Evolutionary conservation across 2,888 invertebrate species (phyloP), one percentile per base, ranked within the genome.

Genomic region (Thalpophila matura): DNA sequence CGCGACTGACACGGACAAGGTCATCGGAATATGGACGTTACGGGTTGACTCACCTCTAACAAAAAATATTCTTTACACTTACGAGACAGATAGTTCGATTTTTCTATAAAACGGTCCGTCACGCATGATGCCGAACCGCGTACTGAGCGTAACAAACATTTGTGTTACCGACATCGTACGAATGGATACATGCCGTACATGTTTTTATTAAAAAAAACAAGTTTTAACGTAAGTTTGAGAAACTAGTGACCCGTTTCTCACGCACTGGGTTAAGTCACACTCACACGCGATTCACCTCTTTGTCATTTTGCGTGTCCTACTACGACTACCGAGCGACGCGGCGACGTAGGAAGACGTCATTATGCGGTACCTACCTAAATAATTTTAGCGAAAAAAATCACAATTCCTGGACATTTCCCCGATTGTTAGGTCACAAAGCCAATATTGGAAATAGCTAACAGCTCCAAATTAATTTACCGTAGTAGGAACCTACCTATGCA

Each of bases 1-100:
- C 67, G 40, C 70, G 37, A 87, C 88, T 87, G 85, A 61, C 53
- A 67, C 61, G 33, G 45, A 74, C 87, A 88, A 89, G 87, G 87
- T 84, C 86, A 85, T 56, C 65, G 77, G 78, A 80, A 80, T 72
- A 76, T 73, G 77, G 73, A 70, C 64, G 70, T 57, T 65, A 69
- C 58, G 63, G 76, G 81, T 78, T 82, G 83, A 84, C 79, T 84
- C 81, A 83, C 80, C 84, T 77, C 67, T 50, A 35, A 59, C 54
- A 47, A 61, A 58, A 75, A 64, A 33, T 49, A 47, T 68, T 38
- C 40, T 50, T 55, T 20, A 37, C 51, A 53, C 38, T 50, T 53
- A 42, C 45, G 24, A 58, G 40, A 53, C 10, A 46, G 4, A 45
- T 22, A 14, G 33, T 67, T 73, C 45, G 61, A 57, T 58, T 78